A percentile compares a stretch with the other conserved stretches of the same genome.
Conservation (phyloP, 2,113 vertebrate genomes). For the Zingel zingel region DNA sequence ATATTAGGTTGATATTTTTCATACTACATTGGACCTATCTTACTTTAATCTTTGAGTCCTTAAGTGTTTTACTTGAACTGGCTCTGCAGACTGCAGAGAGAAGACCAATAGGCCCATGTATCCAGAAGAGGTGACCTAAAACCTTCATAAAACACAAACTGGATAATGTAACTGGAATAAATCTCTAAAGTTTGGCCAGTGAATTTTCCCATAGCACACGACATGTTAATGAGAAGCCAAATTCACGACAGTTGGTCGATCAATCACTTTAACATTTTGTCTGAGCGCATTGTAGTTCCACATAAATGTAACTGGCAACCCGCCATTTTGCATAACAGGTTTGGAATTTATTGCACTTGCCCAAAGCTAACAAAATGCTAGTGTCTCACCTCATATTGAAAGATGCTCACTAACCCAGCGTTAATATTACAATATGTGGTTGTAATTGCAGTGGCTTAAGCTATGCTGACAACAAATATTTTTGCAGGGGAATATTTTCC, state of each 20-base stretch:
- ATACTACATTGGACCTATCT: not conserved
- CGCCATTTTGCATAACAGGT: constrained; percentile 42
- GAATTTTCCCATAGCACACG: constrained; percentile 28
- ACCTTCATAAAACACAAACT: constrained; percentile 26
- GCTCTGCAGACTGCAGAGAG: not conserved
- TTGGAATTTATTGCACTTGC: constrained; percentile 70
- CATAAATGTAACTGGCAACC: constrained; percentile 52
- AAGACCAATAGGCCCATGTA: constrained; percentile 17
- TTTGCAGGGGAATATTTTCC: constrained; percentile 72
- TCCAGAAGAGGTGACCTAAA: constrained; percentile 36
- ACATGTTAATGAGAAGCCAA: constrained; percentile 56
- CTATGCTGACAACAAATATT: constrained; percentile 76
- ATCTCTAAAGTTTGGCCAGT: constrained; percentile 22
- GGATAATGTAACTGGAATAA: constrained; percentile 49
- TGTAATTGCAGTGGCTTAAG: constrained; percentile 71
- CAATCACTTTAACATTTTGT: constrained; percentile 59
- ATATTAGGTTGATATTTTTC: not conserved
- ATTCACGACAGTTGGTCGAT: constrained; percentile 49
- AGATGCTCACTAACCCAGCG: constrained; percentile 30
- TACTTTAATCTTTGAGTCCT: not conserved
- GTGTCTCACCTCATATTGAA: constrained; percentile 56
- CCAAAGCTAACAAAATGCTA: constrained; percentile 61
- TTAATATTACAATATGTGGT: constrained; percentile 61
- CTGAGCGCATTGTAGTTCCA: constrained; percentile 48
- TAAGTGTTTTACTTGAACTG: not conserved